These are phyloP conservation scores for Wasmannia auropunctata DNA, from an alignment of 1,140 invertebrate species.

Conservation along the genomic window DNA sequence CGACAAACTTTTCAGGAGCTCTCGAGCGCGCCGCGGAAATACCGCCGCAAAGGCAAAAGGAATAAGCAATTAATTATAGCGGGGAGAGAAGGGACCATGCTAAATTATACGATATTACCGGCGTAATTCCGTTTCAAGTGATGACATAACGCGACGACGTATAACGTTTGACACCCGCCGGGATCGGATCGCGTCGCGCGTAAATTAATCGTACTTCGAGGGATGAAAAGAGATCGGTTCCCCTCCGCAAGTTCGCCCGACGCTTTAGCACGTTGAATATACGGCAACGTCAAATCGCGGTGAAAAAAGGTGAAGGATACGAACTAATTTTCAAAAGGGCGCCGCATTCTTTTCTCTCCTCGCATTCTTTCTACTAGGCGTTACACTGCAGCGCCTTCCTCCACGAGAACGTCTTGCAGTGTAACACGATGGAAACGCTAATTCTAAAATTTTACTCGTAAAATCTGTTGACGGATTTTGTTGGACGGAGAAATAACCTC, in stretches of 20 bases:
- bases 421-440: background rate
- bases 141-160: background rate
- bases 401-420: background rate
- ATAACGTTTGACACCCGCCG: background rate
- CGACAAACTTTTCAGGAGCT: slow-evolving; percentile 19
- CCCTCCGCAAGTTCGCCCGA: background rate
- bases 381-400: background rate
- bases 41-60: slow-evolving; percentile 61
- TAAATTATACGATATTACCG: slow-evolving; percentile 37
- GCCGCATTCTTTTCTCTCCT: background rate
- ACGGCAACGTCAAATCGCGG: background rate
- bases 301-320: background rate
- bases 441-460: background rate
- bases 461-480: background rate
- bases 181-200: background rate
- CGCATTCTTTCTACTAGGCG: background rate
- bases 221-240: background rate
- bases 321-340: background rate
- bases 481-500: background rate
- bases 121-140: background rate
- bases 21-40: slow-evolving; percentile 57
- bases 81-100: background rate
- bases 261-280: background rate
- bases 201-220: background rate
- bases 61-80: slow-evolving; percentile 78